Conservation (phyloP, 2,113 vertebrate species). For the Cebidichthys violaceus region DNA sequence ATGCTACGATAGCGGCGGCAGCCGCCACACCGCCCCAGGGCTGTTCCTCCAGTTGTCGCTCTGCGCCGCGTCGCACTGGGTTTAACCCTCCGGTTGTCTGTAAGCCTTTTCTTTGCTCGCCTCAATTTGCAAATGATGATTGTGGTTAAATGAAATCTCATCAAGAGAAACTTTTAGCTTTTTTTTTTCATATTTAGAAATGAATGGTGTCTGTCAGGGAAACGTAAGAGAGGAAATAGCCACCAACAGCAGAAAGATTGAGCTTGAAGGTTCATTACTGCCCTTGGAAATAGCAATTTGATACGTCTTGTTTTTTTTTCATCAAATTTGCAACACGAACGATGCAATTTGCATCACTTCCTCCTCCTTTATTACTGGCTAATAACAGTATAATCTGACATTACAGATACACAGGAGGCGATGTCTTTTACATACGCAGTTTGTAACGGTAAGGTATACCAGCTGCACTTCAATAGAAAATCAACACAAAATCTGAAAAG, state of each 20-base stretch:
- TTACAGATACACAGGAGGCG: background rate
- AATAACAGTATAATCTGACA: background rate
- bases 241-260: background rate
- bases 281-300: background rate
- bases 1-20: conserved; percentile 63
- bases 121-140: conserved; percentile 23
- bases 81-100: conserved; percentile 16
- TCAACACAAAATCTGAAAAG: background rate
- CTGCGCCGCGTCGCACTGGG: conserved; percentile 29
- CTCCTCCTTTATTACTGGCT: background rate
- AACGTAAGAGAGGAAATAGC: background rate
- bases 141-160: conserved; percentile 14
- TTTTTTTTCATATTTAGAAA: background rate
- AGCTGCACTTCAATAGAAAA: background rate
- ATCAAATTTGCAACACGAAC: background rate
- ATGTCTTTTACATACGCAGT: background rate
- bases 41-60: conserved; percentile 31
- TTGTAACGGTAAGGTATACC: background rate
- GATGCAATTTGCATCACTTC: background rate
- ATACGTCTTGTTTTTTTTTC: background rate
- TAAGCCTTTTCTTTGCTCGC: background rate
- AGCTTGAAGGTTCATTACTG: background rate
- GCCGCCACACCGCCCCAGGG: conserved; percentile 43
- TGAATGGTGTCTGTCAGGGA: background rate
- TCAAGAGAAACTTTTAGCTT: background rate